Base-by-base conservation (phyloP, 2,113 vertebrate species). In the Perca fluviatilis region DNA sequence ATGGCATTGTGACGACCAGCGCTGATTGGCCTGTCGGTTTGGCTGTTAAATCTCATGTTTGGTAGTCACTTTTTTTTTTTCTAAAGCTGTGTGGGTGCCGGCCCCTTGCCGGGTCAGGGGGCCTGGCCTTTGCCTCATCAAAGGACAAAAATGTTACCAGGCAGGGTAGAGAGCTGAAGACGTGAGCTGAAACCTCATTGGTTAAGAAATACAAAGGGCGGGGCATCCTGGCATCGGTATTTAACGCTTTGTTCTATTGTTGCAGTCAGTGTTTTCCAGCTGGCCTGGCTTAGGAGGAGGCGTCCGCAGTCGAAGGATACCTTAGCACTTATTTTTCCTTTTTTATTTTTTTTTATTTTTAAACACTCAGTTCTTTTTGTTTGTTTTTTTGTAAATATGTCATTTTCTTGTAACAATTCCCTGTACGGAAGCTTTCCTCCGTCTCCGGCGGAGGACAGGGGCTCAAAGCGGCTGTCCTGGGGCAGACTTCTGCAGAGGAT, bases 111-210 rank as follows among this genome's bases (percentile, higher is more conserved):
- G 47, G 60, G 74, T 11, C 15, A 4, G 73, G 8, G 77, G 73
- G 40, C 0, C 15, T 16, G 60, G 64, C 30, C 25, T 70, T 69
- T 30, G 65, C 19, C 33, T 86, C 74, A 65, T 86, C 82, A 71
- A 77, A 79, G 15, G 64, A 60, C 62, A 40, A 36, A 77, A 23
- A 84, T 93, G 95, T 96, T 93, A 93, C 97, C 93, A 93, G 96
- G 96, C 96, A 96, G 94, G 93, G 87, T 91, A 89, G 91, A 93
- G 95, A 88, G 95, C 92, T 92, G 94, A 68, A 95, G 94, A 98
- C 97, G 97, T 97, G 97, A 90, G 89, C 93, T 90, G 27, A 23
- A 54, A 62, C 14, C 61, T 91, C 46, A 98, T 97, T 98, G 97
- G 97, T 18, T 40, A 7, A 80, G 23, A 85, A 90, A 76, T 46